Percentiles rank a stretch among this genome's conserved stretches.
These are phyloP conservation scores for Nilaparvata lugens DNA, from an alignment of 1,140 invertebrate species.

Conservation along the genomic window DNA sequence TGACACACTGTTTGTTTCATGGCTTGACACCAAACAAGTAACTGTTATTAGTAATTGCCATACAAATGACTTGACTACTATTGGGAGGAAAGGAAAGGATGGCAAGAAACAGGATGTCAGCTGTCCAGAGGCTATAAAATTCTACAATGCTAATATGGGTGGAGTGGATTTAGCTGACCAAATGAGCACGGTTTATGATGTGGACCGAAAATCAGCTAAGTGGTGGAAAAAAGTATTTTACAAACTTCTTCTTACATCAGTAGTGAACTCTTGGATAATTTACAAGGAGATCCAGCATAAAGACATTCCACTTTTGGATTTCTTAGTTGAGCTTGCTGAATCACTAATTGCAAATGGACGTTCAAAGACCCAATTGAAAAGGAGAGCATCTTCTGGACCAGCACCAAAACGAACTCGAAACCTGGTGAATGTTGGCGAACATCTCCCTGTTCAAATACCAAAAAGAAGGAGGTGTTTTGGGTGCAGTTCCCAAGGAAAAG, in stretches of 20 bases:
- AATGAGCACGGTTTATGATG: constrained; percentile 19
- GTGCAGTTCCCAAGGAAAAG: background rate
- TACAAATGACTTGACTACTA: constrained; percentile 1
- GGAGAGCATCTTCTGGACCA: background rate
- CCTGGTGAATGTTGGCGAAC: background rate
- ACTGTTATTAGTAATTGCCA: constrained; percentile 22
- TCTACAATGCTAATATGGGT: constrained; percentile 23
- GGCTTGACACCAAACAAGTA: constrained; percentile 24
- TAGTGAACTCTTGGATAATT: constrained; percentile 18
- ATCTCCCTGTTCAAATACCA: no score
- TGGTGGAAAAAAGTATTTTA: constrained; percentile 20
- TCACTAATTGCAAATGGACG: constrained; percentile 15
- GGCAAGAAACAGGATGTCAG: background rate
- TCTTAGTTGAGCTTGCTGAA: constrained; percentile 21
- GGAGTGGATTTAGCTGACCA: constrained; percentile 23
- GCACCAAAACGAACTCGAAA: background rate
- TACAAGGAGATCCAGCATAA: no score
- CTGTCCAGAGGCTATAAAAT: background rate
- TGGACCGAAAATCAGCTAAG: constrained; percentile 19
- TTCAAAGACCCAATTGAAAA: no score
- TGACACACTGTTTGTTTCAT: constrained; percentile 4
- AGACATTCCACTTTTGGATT: constrained; percentile 14
- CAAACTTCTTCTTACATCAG: constrained; percentile 11
- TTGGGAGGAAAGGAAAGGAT: constrained; percentile 4
- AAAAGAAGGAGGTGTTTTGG: background rate